A percentile compares a stretch with the other conserved stretches of the same genome.
phyloP scores from a whole-genome alignment of 2,888 invertebrate species.

The Nematopogon swammerdamellus region DNA sequence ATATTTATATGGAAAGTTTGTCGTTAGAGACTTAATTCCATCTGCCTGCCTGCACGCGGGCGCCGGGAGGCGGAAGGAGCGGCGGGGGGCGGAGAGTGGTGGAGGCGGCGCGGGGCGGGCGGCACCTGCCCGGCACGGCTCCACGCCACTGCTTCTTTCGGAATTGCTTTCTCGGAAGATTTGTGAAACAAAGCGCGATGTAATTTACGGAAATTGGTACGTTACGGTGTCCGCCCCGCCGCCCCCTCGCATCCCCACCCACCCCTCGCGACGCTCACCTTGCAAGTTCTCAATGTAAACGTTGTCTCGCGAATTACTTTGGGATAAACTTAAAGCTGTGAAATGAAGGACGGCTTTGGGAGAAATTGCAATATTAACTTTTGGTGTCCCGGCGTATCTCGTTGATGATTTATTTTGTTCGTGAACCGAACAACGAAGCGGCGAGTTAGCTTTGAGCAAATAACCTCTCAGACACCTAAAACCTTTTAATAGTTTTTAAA shows the following conservation, averaged over 20 bases:
- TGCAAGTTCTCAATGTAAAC: constrained; percentile 18
- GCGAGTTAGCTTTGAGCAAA: too few species aligned
- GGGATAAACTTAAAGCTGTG: constrained; percentile 20
- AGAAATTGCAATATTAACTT: background rate
- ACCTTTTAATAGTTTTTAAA: too few species aligned
- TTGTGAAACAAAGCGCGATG: constrained; percentile 54
- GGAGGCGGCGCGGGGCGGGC: too few species aligned
- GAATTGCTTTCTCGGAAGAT: constrained; percentile 49
- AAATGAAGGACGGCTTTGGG: background rate
- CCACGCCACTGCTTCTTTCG: constrained; percentile 17
- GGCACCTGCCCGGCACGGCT: too few species aligned
- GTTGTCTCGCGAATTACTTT: constrained; percentile 24
- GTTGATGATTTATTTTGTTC: background rate
- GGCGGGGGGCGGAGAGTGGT: background rate
- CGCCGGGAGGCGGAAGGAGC: too few species aligned
- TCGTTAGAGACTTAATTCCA: constrained; percentile 3
- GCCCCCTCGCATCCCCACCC: constrained; percentile 11
- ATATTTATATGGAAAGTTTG: constrained; percentile 24
- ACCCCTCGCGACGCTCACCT: constrained; percentile 9
- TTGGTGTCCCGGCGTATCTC: background rate
- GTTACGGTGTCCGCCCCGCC: constrained; percentile 17
- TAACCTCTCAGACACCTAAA: too few species aligned
- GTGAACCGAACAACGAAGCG: background rate
- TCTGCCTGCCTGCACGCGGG: too few species aligned
- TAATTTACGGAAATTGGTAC: constrained; percentile 51